Conservation (phyloP, 1,140 invertebrate species). For the Elysia chlorotica region DNA sequence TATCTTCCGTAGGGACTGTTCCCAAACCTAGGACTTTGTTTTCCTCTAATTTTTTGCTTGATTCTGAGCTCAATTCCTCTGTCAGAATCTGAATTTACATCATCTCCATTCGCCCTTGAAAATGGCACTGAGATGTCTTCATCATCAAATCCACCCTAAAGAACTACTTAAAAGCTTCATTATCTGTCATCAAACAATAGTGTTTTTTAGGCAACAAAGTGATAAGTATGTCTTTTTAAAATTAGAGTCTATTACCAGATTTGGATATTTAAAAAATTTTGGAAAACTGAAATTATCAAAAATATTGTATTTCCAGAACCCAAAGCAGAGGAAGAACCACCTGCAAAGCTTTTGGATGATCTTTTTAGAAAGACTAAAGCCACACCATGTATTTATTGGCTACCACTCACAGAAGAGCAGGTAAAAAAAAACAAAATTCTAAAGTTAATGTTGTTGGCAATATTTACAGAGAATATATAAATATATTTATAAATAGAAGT, state of each 20-base stretch:
- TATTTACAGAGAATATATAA: no score
- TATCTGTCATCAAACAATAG: background rate
- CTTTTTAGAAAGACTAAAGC: conserved; percentile 94
- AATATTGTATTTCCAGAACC: conserved; percentile 46
- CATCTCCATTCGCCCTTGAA: no score
- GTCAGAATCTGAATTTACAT: no score
- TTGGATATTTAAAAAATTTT: background rate
- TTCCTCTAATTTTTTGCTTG: no score
- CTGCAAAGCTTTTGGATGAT: conserved; percentile 93
- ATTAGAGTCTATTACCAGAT: background rate
- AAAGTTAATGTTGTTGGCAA: no score
- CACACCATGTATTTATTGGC: conserved; percentile 95
- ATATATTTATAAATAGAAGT: no score
- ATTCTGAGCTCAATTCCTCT: no score
- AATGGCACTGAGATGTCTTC: background rate
- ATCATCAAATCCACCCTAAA: no score
- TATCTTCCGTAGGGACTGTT: no score
- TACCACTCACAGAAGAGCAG: conserved; percentile 93
- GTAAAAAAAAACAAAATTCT: no score
- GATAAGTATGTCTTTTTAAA: background rate
- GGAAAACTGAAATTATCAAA: background rate
- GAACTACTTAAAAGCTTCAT: background rate
- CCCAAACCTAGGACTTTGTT: no score
- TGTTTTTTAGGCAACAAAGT: background rate
- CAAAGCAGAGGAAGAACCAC: conserved; percentile 77